A percentile compares a stretch with the other conserved stretches of the same genome.
Conservation (phyloP, 2,888 invertebrate genomes). For the Trichopoda pennipes region DNA sequence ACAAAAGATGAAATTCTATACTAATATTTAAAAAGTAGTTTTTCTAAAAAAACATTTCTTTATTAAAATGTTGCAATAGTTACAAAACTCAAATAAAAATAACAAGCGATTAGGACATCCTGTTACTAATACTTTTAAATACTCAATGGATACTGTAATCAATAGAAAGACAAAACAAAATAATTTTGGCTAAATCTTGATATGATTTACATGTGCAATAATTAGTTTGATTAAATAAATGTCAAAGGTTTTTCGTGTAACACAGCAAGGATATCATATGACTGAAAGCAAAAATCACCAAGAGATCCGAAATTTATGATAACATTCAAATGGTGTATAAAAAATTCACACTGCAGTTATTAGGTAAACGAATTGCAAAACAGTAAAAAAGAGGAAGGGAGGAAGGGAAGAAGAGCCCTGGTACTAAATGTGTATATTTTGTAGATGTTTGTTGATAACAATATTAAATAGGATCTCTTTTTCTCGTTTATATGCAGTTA, state of each 20-base stretch:
- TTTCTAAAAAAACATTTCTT: constrained; percentile 4
- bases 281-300: constrained; percentile 71
- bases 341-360: constrained; percentile 62
- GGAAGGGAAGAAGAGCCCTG: constrained; percentile 17
- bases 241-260: constrained; percentile 61
- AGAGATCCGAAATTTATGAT: constrained; percentile 63
- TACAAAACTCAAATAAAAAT: background rate
- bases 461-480: constrained; percentile 60
- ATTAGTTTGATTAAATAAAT: constrained; percentile 73
- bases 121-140: constrained; percentile 56
- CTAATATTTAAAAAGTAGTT: background rate
- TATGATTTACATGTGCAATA: constrained; percentile 76
- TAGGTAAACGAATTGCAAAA: background rate
- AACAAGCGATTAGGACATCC: constrained; percentile 59
- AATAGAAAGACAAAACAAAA: constrained; percentile 56
- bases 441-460: constrained; percentile 47
- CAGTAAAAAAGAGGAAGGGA: background rate
- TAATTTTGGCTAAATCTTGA: constrained; percentile 68
- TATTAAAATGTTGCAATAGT: constrained; percentile 20
- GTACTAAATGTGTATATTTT: constrained; percentile 14
- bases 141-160: constrained; percentile 5
- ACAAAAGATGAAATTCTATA: constrained; percentile 28
- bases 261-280: constrained; percentile 71
- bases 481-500: constrained; percentile 44
- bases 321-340: constrained; percentile 48